These are phyloP conservation scores for Macquaria ambigua DNA, from an alignment of 2,113 vertebrate genomes.

Conservation along the genomic window DNA sequence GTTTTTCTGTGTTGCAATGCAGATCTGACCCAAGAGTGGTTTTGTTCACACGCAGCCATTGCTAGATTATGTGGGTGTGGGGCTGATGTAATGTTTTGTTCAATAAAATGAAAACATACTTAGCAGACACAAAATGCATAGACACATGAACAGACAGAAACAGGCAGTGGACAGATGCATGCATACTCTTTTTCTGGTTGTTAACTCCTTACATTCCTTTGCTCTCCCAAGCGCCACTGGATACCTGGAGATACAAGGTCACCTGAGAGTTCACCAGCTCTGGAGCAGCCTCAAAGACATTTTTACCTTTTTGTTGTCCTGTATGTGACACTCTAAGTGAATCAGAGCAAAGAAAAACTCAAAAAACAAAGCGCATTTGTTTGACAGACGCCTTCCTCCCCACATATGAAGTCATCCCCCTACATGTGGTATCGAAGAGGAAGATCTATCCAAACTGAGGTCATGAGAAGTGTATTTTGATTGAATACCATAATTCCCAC, in stretches of 20 bases:
- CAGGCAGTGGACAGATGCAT: background rate
- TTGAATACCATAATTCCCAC: conserved; percentile 74
- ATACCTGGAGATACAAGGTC: conserved; percentile 12
- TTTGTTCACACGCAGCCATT: conserved; percentile 29
- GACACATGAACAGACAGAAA: background rate
- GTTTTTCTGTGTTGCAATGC: conserved; percentile 41
- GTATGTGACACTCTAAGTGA: conserved; percentile 17
- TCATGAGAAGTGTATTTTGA: conserved; percentile 80
- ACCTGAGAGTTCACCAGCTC: background rate
- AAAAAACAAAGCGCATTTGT: conserved; percentile 53
- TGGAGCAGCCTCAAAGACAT: background rate
- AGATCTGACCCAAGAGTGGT: conserved; percentile 38
- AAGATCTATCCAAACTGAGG: conserved; percentile 73
- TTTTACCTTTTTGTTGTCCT: background rate
- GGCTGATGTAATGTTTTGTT: conserved; percentile 56
- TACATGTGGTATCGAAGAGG: conserved; percentile 69
- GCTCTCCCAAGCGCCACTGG: background rate
- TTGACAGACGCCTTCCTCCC: conserved; percentile 59
- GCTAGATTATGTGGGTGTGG: conserved; percentile 59
- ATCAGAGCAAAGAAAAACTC: conserved; percentile 9
- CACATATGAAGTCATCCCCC: conserved; percentile 62
- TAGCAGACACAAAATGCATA: conserved; percentile 21
- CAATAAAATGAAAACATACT: conserved; percentile 43
- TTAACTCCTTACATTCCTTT: conserved; percentile 24
- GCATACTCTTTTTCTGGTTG: background rate